Conservation (phyloP, 2,888 invertebrate species). For the Lamellibrachia satsuma region DNA sequence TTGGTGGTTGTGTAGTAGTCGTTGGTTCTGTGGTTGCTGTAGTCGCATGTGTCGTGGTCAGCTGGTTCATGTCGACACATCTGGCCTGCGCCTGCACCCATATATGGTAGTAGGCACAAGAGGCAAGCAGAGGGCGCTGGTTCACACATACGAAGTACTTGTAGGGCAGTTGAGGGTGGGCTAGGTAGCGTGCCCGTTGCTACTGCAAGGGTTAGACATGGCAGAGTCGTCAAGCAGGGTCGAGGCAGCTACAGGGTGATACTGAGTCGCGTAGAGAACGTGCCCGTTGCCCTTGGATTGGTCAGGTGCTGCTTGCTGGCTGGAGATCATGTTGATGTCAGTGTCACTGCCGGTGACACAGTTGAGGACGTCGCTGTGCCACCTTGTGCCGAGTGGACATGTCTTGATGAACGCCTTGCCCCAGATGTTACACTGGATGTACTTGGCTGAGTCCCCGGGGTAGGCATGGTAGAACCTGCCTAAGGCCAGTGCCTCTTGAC, state of each 20-base stretch:
- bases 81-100: slow-evolving; percentile 31
- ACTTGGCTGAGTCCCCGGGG: slow-evolving; percentile 41
- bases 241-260: not conserved
- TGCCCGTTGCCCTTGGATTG: not conserved
- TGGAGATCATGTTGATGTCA: not conserved
- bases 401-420: slow-evolving; percentile 43
- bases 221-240: not conserved
- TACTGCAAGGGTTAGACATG: not conserved
- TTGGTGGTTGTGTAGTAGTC: not conserved
- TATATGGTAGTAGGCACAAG: not conserved
- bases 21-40: not conserved
- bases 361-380: slow-evolving; percentile 31
- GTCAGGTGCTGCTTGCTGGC: not conserved
- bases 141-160: slow-evolving; percentile 34
- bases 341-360: slow-evolving; percentile 20
- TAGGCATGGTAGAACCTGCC: slow-evolving; percentile 37
- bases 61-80: slow-evolving; percentile 27
- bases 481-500: slow-evolving; percentile 32
- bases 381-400: slow-evolving; percentile 37
- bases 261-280: not conserved
- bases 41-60: not conserved
- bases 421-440: slow-evolving; percentile 44
- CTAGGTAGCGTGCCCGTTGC: slow-evolving; percentile 26
- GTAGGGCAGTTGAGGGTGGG: slow-evolving; percentile 25
- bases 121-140: slow-evolving; percentile 5